phyloP scores from a whole-genome alignment of 1,140 invertebrate species.

The Sarcophaga bullata region DNA sequence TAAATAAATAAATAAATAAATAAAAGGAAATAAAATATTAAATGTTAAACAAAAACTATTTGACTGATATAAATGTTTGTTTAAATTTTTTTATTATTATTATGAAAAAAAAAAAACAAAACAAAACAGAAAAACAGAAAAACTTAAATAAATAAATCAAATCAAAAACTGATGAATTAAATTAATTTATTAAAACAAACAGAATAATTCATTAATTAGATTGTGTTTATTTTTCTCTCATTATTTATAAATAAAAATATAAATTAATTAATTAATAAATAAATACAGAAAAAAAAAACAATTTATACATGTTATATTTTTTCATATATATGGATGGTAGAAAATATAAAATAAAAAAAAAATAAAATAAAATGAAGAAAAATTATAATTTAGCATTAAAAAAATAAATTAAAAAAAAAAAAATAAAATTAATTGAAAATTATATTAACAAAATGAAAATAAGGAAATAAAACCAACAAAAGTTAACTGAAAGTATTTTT shows the following conservation, averaged over 20 bases:
- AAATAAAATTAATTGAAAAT: neutral
- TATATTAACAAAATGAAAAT: slow-evolving; percentile 8
- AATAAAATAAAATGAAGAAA: neutral
- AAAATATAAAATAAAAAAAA: neutral
- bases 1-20: neutral
- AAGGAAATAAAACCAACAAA: neutral
- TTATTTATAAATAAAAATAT: neutral
- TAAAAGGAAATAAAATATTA: neutral
- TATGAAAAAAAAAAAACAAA: neutral
- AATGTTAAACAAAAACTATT: slow-evolving; percentile 1
- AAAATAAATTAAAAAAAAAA: neutral
- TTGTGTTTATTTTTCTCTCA: slow-evolving; percentile 26
- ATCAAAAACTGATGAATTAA: no score
- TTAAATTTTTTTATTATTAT: slow-evolving; percentile 3
- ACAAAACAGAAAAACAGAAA: neutral
- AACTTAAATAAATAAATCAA: neutral
- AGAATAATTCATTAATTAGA: neutral
- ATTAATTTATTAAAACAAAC: neutral
- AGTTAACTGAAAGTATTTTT: slow-evolving; percentile 39
- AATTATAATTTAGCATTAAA: slow-evolving; percentile 18
- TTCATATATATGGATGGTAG: slow-evolving; percentile 27
- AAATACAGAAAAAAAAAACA: slow-evolving; percentile 5
- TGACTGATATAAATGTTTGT: slow-evolving; percentile 26
- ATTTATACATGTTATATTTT: slow-evolving; percentile 39
- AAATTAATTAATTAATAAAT: neutral